These are phyloP conservation scores for Motacilla tschutschensis DNA, from an alignment of 2,113 vertebrate species.

Conservation along the genomic window DNA sequence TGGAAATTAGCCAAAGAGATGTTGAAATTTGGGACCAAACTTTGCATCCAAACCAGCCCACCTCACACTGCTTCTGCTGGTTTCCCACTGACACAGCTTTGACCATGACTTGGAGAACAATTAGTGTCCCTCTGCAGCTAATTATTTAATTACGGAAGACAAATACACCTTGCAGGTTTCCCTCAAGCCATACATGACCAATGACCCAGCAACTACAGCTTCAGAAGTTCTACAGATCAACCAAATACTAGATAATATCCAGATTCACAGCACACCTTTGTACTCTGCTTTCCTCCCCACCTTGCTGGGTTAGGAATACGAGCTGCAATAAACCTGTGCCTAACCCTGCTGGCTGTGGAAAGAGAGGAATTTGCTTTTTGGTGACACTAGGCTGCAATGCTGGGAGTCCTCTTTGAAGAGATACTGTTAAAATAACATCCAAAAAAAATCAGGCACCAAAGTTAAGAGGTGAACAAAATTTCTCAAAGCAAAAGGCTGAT, in stretches of 20 bases:
- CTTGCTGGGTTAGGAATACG: background rate
- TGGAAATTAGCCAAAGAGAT: background rate
- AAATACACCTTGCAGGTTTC: background rate
- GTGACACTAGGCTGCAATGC: background rate
- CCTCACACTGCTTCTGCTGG: background rate
- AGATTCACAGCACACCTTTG: background rate
- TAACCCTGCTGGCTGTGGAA: background rate
- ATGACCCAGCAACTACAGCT: background rate
- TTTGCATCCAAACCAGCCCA: background rate
- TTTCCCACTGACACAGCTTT: background rate
- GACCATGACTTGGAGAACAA: background rate
- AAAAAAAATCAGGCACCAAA: background rate
- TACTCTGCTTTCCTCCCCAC: background rate
- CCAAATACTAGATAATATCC: background rate
- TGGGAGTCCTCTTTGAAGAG: background rate
- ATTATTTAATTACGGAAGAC: background rate
- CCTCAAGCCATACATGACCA: background rate
- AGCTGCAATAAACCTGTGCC: background rate
- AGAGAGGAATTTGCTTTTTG: background rate
- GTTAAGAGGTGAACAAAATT: background rate
- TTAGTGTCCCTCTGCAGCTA: background rate
- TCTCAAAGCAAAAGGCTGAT: background rate
- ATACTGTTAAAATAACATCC: background rate
- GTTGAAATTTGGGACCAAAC: background rate
- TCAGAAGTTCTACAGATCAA: background rate